phyloP scores from a whole-genome alignment of 2,888 invertebrate genomes.

The Drosophila meridionalis region DNA sequence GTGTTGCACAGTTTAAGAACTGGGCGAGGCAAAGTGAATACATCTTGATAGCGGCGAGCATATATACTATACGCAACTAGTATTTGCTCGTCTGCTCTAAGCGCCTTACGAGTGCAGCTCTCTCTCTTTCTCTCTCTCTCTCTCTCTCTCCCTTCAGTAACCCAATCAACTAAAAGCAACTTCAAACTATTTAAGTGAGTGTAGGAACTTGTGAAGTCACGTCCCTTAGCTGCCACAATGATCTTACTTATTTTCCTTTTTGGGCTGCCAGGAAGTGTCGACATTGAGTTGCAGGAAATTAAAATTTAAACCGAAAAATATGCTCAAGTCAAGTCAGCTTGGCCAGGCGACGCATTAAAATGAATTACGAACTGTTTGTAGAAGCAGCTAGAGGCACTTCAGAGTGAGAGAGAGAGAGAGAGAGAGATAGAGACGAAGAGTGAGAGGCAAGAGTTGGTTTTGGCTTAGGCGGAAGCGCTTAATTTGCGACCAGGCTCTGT shows the following conservation, averaged over 20 bases:
- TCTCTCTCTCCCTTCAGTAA: not conserved
- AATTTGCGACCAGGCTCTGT: conserved; percentile 57
- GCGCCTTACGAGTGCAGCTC: conserved; percentile 33
- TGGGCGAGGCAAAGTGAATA: conserved; percentile 5
- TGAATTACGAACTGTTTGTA: conserved; percentile 44
- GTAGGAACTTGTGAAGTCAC: conserved; percentile 18
- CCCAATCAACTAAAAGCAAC: conserved; percentile 54
- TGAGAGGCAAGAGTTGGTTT: conserved; percentile 2
- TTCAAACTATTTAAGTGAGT: conserved; percentile 12
- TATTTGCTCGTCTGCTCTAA: conserved; percentile 16
- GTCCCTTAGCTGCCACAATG: conserved; percentile 23
- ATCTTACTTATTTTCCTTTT: conserved; percentile 2
- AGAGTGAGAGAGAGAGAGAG: not conserved
- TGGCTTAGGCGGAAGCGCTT: conserved; percentile 64
- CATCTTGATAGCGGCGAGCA: not conserved
- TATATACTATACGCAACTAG: conserved; percentile 11
- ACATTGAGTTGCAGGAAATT: conserved; percentile 76
- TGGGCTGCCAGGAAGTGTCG: conserved; percentile 53
- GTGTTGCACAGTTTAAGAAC: conserved; percentile 33
- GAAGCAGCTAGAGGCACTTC: not conserved
- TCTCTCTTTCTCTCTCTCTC: no score
- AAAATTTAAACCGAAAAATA: conserved; percentile 68
- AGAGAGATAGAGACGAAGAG: not conserved
- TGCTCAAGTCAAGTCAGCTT: conserved; percentile 30
- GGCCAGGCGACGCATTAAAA: conserved; percentile 46